Evolutionary conservation across 2,888 invertebrate genomes (phyloP).

Genomic region (Brachycybe producta): DNA sequence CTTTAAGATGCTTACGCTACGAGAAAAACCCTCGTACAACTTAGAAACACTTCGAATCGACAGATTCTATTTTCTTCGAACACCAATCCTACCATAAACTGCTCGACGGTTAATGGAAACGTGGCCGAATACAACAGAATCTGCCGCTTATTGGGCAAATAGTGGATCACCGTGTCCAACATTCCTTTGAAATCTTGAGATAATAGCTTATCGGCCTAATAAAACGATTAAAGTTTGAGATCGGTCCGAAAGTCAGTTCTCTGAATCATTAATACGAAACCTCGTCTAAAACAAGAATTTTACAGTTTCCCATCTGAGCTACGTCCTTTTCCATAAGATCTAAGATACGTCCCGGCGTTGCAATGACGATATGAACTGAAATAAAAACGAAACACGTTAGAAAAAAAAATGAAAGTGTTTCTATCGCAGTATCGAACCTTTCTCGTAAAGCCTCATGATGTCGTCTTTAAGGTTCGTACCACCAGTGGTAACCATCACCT

Average conservation of each 20-base stretch:
- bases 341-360: constrained; percentile 97
- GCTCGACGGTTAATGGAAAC: constrained; percentile 94
- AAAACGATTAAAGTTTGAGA: constrained; percentile 3
- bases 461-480: constrained; percentile 83
- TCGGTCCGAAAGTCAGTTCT: background rate
- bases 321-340: constrained; percentile 97
- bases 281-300: constrained; percentile 94
- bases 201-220: constrained; percentile 82
- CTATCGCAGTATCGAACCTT: constrained; percentile 48
- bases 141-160: constrained; percentile 86
- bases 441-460: constrained; percentile 98
- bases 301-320: constrained; percentile 89
- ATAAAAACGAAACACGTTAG: too few species aligned
- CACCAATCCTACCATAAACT: constrained; percentile 62
- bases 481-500: constrained; percentile 99
- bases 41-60: background rate
- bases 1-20: constrained; percentile 81
- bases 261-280: constrained; percentile 25
- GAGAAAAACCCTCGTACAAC: constrained; percentile 22
- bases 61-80: background rate
- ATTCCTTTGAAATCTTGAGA: constrained; percentile 99
- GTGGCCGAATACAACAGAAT: constrained; percentile 98
- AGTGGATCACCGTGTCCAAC: constrained; percentile 90
- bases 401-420: background rate
- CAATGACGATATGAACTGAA: constrained; percentile 93